Conservation (phyloP, 1,140 invertebrate species). For the Drosophila nasuta region DNA sequence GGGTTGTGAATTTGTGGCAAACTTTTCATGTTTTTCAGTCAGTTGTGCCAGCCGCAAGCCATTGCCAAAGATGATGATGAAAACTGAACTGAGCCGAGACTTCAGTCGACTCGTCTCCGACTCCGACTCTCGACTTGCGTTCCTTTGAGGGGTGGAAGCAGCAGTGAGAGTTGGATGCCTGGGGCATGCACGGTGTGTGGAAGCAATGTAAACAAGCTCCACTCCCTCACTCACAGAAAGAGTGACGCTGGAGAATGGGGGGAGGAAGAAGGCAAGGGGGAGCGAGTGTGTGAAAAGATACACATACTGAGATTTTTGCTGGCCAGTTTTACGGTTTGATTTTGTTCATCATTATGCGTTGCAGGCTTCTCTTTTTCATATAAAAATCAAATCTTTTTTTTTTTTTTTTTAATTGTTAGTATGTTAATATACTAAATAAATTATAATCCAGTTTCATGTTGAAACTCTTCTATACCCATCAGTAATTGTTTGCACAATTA, state of each 20-base stretch:
- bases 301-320: slow-evolving; percentile 33
- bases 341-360: slow-evolving; percentile 41
- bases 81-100: slow-evolving; percentile 18
- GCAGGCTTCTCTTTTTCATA: not conserved
- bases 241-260: no score
- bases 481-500: no score
- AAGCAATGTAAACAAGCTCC: slow-evolving; percentile 41
- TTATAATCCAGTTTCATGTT: no score
- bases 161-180: slow-evolving; percentile 13
- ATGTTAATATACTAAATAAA: no score
- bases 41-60: slow-evolving; percentile 29
- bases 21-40: slow-evolving; percentile 48
- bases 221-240: not conserved
- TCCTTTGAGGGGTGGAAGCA: not conserved
- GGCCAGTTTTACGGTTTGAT: slow-evolving; percentile 40
- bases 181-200: slow-evolving; percentile 33
- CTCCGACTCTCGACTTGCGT: not conserved
- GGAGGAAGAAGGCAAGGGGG: no score
- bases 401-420: no score
- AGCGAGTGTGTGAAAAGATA: not conserved
- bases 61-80: slow-evolving; percentile 47
- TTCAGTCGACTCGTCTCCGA: not conserved
- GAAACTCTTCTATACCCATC: no score
- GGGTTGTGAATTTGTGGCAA: slow-evolving; percentile 43
- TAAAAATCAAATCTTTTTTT: no score